A percentile compares a stretch with the other conserved stretches of the same genome.
These are phyloP conservation scores for Blastobasis lacticolella DNA, from an alignment of 2,888 invertebrate species.

Conservation along the genomic window DNA sequence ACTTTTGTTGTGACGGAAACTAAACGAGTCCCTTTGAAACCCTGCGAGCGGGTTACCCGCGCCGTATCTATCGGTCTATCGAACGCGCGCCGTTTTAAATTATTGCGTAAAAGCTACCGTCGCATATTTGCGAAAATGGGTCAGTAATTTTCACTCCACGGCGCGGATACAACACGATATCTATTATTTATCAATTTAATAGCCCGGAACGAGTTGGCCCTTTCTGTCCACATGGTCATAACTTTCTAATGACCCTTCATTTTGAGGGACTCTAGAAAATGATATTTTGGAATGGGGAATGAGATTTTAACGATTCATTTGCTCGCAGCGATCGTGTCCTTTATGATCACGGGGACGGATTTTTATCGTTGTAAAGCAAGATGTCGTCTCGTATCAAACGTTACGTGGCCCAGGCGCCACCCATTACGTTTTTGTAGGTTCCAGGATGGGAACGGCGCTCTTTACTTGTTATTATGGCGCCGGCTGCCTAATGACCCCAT, in stretches of 20 bases:
- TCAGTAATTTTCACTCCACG: conserved; percentile 11
- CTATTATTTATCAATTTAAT: conserved; percentile 13
- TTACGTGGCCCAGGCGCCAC: conserved; percentile 3
- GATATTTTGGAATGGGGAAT: conserved; percentile 30
- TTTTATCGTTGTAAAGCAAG: conserved; percentile 19
- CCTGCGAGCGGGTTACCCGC: too few relatives aligned
- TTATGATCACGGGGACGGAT: conserved; percentile 18
- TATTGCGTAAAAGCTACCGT: neutral
- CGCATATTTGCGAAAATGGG: conserved; percentile 5
- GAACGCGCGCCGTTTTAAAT: too few relatives aligned
- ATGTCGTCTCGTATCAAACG: conserved; percentile 11
- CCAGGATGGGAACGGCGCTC: conserved; percentile 3
- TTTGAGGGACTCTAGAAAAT: conserved; percentile 31
- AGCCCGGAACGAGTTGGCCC: conserved; percentile 15
- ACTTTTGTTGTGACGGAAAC: too few relatives aligned
- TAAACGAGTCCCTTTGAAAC: too few relatives aligned
- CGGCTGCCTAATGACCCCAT: conserved; percentile 6
- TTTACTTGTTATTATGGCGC: conserved; percentile 5
- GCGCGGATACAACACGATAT: conserved; percentile 5
- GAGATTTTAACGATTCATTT: conserved; percentile 44
- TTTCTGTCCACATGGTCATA: conserved; percentile 24
- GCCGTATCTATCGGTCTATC: too few relatives aligned
- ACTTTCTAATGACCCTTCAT: conserved; percentile 29
- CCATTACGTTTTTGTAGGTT: conserved; percentile 6
- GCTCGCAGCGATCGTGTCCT: conserved; percentile 22